A percentile compares a stretch with the other conserved stretches of the same genome.
Conservation (phyloP, 53 echinoderm and acorn worm species). For the Hippasteria phrygiana region DNA sequence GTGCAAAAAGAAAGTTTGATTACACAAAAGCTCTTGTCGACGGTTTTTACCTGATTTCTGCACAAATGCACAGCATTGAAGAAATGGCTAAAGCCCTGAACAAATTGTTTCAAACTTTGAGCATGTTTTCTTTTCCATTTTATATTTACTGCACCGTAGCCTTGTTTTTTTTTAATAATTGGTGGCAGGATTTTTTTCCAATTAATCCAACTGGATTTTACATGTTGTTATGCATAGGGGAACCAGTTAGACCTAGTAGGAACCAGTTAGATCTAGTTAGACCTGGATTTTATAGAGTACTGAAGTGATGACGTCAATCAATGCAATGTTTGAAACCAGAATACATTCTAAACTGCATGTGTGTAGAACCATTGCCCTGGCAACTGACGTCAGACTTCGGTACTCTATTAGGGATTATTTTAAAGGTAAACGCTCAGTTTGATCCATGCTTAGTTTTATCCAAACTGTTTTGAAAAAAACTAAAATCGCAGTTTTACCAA, state of each 20-base stretch:
- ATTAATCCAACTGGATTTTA: background rate
- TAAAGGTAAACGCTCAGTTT: too few relatives aligned
- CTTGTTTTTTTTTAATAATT: conserved; percentile 3
- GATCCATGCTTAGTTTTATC: too few relatives aligned
- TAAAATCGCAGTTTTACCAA: background rate
- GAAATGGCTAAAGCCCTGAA: background rate
- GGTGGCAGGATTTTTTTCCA: background rate
- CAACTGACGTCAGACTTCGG: too few relatives aligned
- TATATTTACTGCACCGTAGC: conserved; percentile 8
- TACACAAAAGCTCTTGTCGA: background rate
- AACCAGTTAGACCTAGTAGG: background rate
- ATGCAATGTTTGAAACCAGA: too few relatives aligned
- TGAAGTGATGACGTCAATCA: too few relatives aligned
- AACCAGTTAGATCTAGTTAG: background rate
- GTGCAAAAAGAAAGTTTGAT: background rate
- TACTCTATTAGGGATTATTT: too few relatives aligned
- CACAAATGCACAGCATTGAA: background rate
- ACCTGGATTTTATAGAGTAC: background rate
- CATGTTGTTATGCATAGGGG: background rate
- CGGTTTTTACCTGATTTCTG: background rate
- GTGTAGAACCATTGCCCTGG: too few relatives aligned
- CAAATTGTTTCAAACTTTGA: background rate
- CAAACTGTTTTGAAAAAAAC: background rate
- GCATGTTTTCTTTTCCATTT: background rate
- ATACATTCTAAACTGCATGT: too few relatives aligned